Conservation (phyloP, 2,113 vertebrate genomes). For the Dasyornis broadbenti region DNA sequence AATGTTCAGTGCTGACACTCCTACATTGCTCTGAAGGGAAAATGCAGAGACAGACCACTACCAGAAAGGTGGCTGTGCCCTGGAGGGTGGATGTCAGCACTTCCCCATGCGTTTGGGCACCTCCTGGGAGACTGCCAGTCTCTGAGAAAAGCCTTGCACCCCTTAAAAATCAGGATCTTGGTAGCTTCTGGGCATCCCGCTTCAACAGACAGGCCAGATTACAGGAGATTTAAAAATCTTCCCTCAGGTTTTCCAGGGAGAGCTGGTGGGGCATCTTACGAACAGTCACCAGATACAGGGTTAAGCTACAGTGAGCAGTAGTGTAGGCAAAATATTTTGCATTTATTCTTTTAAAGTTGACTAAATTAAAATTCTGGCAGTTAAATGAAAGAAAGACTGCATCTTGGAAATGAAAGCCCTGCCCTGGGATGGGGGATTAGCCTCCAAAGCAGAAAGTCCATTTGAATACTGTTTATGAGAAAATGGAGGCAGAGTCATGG, state of each 20-base stretch:
- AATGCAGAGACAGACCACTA: rapidly evolving
- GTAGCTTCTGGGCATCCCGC: neutral
- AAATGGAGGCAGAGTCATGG: neutral
- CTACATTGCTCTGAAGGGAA: neutral
- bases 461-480: conserved; percentile 1
- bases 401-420: neutral
- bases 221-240: neutral
- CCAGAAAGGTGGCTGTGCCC: neutral
- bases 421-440: neutral
- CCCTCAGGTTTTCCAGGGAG: neutral
- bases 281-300: neutral
- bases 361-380: conserved; percentile 14
- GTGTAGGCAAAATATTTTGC: neutral
- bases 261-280: neutral
- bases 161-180: neutral
- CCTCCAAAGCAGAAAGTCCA: neutral
- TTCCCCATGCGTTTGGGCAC: neutral
- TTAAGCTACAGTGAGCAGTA: neutral
- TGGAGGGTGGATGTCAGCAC: neutral
- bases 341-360: neutral
- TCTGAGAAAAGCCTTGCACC: neutral
- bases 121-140: neutral
- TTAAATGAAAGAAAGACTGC: conserved; percentile 1
- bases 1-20: neutral
- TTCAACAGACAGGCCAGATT: neutral